Conservation (phyloP, 2,797 vertebrate species). For the Chrysocyon brachyurus region DNA sequence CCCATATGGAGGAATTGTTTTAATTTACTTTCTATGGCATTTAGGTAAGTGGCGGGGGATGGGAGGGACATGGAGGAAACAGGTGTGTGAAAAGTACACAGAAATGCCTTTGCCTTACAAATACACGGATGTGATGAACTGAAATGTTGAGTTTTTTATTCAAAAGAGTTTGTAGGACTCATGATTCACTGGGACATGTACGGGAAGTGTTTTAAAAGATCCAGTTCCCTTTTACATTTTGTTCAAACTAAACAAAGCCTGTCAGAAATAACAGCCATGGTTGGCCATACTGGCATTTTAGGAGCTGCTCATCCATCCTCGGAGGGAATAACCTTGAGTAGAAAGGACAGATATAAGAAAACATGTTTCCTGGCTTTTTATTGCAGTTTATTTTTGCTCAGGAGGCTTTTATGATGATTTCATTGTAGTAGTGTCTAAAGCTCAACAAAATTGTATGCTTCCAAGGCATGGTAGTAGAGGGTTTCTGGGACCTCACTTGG, state of each 20-base stretch:
- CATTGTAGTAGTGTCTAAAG: neutral
- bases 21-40: slow-evolving; percentile 14
- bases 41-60: slow-evolving; percentile 40
- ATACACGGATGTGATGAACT: neutral
- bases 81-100: neutral
- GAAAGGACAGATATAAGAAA: neutral
- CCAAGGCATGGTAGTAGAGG: neutral
- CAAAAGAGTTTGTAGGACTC: neutral
- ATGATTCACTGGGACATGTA: neutral
- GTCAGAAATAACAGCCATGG: neutral
- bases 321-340: neutral
- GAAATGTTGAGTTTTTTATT: neutral
- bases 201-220: neutral
- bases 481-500: neutral
- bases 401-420: neutral
- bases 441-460: neutral
- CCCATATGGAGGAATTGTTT: neutral
- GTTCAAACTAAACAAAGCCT: neutral
- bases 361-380: neutral
- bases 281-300: neutral
- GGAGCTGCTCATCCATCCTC: neutral
- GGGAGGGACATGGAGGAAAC: neutral
- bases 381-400: neutral
- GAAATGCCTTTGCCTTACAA: neutral
- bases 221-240: neutral